Evolutionary conservation across 2,888 invertebrate species (phyloP).

Genomic region (Lasioglossum vierecki): DNA sequence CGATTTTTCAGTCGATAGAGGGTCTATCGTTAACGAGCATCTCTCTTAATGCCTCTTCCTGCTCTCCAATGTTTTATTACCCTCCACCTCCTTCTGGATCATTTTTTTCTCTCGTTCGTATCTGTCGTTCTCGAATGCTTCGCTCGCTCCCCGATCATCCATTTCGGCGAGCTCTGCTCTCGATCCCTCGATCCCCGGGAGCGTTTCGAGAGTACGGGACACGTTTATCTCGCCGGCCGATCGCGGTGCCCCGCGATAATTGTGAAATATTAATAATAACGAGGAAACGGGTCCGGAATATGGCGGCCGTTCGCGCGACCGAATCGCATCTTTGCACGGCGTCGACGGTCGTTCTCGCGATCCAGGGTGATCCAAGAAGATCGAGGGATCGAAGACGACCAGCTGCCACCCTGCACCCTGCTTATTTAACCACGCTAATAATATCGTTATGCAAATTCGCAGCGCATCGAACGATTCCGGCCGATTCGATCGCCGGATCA

Average conservation of each 20-base stretch:
- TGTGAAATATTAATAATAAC: slow-evolving; percentile 80
- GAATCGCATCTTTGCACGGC: slow-evolving; percentile 63
- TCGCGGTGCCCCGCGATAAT: slow-evolving; percentile 74
- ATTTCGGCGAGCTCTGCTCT: slow-evolving; percentile 27
- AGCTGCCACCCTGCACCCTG: background rate
- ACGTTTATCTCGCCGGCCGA: slow-evolving; percentile 68
- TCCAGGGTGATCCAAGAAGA: background rate
- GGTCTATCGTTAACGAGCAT: slow-evolving; percentile 68
- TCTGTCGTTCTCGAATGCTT: slow-evolving; percentile 25
- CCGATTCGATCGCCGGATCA: slow-evolving; percentile 30
- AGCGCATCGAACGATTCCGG: slow-evolving; percentile 53
- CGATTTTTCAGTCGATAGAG: slow-evolving; percentile 68
- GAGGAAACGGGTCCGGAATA: slow-evolving; percentile 72
- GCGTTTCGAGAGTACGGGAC: slow-evolving; percentile 59
- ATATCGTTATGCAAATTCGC: slow-evolving; percentile 5
- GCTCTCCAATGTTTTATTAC: slow-evolving; percentile 33
- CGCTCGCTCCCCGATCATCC: slow-evolving; percentile 2
- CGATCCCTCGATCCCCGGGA: slow-evolving; percentile 57
- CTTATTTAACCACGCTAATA: background rate
- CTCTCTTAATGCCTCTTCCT: slow-evolving; percentile 54
- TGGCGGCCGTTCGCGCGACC: slow-evolving; percentile 50
- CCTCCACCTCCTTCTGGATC: background rate
- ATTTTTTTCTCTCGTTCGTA: slow-evolving; percentile 24
- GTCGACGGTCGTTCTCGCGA: slow-evolving; percentile 44
- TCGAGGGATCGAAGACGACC: background rate